A percentile compares a stretch with the other conserved stretches of the same genome.
Evolutionary conservation across 1,140 invertebrate species (phyloP).

Genomic region (Drosophila tristis): DNA sequence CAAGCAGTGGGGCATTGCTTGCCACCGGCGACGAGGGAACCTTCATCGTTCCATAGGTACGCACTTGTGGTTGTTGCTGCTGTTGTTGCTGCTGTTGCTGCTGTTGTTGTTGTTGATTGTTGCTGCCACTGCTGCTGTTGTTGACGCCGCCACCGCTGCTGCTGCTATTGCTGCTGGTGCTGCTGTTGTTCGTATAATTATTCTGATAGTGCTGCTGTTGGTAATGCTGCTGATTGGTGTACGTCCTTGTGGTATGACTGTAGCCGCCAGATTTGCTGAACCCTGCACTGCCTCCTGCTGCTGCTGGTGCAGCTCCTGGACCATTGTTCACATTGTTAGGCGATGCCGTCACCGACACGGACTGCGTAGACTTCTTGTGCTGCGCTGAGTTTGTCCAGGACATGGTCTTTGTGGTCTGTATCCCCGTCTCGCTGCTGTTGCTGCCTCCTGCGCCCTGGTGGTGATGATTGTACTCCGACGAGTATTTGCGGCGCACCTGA

Average conservation of each 20-base stretch:
- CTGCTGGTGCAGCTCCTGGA: constrained; percentile 41
- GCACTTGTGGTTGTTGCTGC: constrained; percentile 72
- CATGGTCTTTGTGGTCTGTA: constrained; percentile 79
- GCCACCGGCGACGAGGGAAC: constrained; percentile 77
- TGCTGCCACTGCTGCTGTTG: constrained; percentile 25
- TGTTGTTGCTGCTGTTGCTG: constrained; percentile 57
- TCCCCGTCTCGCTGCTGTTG: constrained; percentile 68
- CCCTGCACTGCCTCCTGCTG: constrained; percentile 56
- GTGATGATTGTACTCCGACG: constrained; percentile 68
- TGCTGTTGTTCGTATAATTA: constrained; percentile 38
- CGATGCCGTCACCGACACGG: constrained; percentile 79
- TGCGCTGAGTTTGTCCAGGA: constrained; percentile 81
- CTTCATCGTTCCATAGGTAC: constrained; percentile 80
- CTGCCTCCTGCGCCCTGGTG: constrained; percentile 38
- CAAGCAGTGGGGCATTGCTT: constrained; percentile 60
- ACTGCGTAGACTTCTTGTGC: constrained; percentile 80
- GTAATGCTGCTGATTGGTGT: constrained; percentile 61
- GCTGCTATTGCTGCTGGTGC: constrained; percentile 37
- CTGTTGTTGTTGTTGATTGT: constrained; percentile 54
- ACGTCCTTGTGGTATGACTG: constrained; percentile 38
- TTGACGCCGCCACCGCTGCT: constrained; percentile 24
- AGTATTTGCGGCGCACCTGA: constrained; percentile 73
- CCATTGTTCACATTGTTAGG: constrained; percentile 72
- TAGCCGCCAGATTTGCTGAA: constrained; percentile 54
- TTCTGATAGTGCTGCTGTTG: constrained; percentile 59